Evolutionary conservation across 2,797 vertebrate genomes (phyloP).

Genomic region (Takifugu ocellatus): DNA sequence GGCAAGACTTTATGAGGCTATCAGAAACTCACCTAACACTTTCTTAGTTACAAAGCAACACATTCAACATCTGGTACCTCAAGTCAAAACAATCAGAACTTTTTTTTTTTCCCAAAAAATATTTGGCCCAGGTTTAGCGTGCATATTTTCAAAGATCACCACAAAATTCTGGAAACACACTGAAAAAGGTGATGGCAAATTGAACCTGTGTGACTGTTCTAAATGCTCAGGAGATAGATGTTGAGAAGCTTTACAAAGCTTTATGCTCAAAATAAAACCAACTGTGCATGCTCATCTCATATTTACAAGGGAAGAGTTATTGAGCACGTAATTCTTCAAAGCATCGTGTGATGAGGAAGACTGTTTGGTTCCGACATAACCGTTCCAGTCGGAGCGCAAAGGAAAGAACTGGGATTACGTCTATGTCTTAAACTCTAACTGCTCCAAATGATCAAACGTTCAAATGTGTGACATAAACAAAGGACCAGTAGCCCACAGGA

Average conservation of each 20-base stretch:
- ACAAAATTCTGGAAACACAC: slow-evolving; percentile 33
- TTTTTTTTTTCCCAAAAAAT: slow-evolving; percentile 60
- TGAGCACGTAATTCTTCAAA: slow-evolving; percentile 49
- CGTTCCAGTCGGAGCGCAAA: slow-evolving; percentile 22
- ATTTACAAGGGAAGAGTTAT: slow-evolving; percentile 55
- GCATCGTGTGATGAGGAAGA: slow-evolving; percentile 47
- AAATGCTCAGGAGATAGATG: slow-evolving; percentile 41
- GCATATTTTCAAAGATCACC: slow-evolving; percentile 34
- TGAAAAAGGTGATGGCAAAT: slow-evolving; percentile 40
- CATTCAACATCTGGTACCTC: slow-evolving; percentile 48
- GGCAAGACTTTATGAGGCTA: slow-evolving; percentile 17
- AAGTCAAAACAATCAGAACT: slow-evolving; percentile 58
- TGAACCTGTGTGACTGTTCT: slow-evolving; percentile 18
- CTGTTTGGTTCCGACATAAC: slow-evolving; percentile 18
- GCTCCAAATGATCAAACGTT: slow-evolving; percentile 12
- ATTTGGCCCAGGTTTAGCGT: slow-evolving; percentile 51
- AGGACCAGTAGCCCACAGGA: slow-evolving; percentile 35
- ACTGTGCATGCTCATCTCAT: slow-evolving; percentile 32
- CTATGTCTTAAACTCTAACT: background rate
- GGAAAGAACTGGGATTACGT: background rate
- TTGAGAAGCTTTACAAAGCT: slow-evolving; percentile 57
- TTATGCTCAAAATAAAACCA: slow-evolving; percentile 47
- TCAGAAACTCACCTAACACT: slow-evolving; percentile 42
- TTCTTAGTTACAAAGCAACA: slow-evolving; percentile 15
- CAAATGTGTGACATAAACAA: slow-evolving; percentile 20